These are phyloP conservation scores for Poeciliopsis turneri DNA, from an alignment of 2,797 vertebrate genomes.

Conservation along the genomic window DNA sequence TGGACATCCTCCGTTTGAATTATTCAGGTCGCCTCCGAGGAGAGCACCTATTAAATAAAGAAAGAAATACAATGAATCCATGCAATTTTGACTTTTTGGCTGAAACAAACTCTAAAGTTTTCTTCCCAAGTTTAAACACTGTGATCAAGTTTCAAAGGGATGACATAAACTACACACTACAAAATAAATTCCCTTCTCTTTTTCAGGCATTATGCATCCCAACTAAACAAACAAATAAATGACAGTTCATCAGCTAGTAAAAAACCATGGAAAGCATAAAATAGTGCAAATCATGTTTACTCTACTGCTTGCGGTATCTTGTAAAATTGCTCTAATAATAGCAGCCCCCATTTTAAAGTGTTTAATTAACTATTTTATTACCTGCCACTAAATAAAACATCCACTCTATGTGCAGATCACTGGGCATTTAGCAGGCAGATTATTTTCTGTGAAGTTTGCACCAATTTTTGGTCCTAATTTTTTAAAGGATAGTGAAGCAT, in stretches of 20 bases:
- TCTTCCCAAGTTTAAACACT: neutral
- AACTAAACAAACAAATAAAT: neutral
- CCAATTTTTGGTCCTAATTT: neutral
- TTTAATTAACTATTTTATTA: neutral
- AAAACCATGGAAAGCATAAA: neutral
- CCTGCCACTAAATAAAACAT: neutral
- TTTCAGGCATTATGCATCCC: neutral
- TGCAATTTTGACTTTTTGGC: neutral
- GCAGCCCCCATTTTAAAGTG: neutral
- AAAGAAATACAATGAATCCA: neutral
- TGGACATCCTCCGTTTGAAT: constrained; percentile 93
- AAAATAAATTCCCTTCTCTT: neutral
- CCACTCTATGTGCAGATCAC: neutral
- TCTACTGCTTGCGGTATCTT: neutral
- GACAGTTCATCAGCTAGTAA: neutral
- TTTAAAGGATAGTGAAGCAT: neutral
- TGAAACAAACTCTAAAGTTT: neutral
- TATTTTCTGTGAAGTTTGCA: neutral
- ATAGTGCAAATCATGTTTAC: neutral
- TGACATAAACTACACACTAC: neutral
- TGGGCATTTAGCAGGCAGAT: neutral
- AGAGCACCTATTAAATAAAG: constrained; percentile 83
- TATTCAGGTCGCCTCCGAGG: constrained; percentile 93
- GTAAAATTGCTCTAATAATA: neutral
- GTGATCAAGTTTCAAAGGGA: neutral